Conservation (phyloP, 2,797 vertebrate species). For the Poeciliopsis infans region DNA sequence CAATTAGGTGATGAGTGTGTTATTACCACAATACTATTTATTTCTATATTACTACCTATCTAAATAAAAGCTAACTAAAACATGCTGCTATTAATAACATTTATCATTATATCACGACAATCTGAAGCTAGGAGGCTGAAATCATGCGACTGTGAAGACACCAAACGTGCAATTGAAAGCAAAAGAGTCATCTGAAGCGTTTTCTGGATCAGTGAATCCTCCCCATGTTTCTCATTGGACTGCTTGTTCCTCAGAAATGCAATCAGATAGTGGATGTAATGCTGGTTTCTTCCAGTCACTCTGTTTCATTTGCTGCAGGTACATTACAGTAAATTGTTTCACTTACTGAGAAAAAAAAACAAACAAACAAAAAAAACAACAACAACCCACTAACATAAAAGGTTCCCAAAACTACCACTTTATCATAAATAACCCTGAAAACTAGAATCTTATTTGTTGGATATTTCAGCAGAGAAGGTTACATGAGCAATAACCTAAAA, state of each 20-base stretch:
- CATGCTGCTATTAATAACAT: neutral
- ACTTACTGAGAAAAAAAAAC: neutral
- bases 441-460: neutral
- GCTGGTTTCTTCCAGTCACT: conserved; percentile 3
- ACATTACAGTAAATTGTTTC: conserved; percentile 1
- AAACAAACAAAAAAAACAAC: neutral
- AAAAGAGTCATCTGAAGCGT: neutral
- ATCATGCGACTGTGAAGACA: neutral
- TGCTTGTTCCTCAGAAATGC: neutral
- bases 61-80: neutral
- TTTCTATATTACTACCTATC: neutral
- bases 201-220: neutral
- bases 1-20: neutral
- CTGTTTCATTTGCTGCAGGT: neutral
- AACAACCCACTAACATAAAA: neutral
- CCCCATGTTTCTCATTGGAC: neutral
- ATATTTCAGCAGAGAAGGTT: neutral
- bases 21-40: neutral
- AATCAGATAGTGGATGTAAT: neutral
- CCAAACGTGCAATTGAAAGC: neutral
- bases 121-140: neutral
- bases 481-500: neutral
- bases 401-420: neutral
- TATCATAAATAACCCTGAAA: neutral
- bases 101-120: neutral